These are phyloP conservation scores for Siniperca chuatsi DNA, from an alignment of 2,113 vertebrate genomes.

Conservation along the genomic window DNA sequence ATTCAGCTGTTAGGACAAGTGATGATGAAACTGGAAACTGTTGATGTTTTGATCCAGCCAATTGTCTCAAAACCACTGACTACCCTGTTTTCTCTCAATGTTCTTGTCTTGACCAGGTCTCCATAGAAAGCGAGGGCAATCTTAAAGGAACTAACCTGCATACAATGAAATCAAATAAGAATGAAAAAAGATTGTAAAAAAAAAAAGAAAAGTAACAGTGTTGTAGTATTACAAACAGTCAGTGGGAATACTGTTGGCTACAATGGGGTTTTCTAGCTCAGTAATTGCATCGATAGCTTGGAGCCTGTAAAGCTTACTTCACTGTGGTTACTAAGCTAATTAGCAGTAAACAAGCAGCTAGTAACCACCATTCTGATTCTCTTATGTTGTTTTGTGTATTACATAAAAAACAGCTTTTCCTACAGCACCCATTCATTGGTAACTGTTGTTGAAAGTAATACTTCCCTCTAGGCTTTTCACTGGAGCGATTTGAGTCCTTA, in stretches of 20 bases:
- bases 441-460: background rate
- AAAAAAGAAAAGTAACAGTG: background rate
- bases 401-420: constrained; percentile 11
- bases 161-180: constrained; percentile 9
- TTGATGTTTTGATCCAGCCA: background rate
- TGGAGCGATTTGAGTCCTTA: constrained; percentile 7
- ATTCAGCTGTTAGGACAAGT: background rate
- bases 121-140: background rate
- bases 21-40: constrained; percentile 7
- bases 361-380: constrained; percentile 39
- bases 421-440: background rate
- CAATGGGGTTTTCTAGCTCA: constrained; percentile 41
- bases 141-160: constrained; percentile 15
- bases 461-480: background rate
- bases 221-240: constrained; percentile 16
- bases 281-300: constrained; percentile 58
- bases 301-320: constrained; percentile 33
- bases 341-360: constrained; percentile 63
- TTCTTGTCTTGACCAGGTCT: background rate
- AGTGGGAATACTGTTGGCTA: constrained; percentile 23
- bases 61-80: background rate
- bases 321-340: constrained; percentile 60
- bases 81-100: background rate
- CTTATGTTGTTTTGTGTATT: constrained; percentile 26
- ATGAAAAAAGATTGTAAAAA: background rate